Conservation (phyloP, 2,797 vertebrate species). For the Phaenicophaeus curvirostris region DNA sequence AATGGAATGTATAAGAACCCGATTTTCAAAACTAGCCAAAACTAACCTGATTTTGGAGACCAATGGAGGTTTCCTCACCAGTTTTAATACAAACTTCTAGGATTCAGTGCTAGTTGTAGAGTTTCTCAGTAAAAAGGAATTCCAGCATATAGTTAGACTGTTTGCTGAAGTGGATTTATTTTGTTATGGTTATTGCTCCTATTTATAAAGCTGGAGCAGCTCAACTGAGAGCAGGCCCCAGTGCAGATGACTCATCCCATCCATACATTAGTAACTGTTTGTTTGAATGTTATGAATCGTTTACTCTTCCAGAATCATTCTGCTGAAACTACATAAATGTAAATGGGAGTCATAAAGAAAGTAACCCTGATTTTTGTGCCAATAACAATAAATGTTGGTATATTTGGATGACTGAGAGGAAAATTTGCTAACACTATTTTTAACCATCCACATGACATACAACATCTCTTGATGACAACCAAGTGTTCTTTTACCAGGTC, state of each 20-base stretch:
- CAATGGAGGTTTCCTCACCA: background rate
- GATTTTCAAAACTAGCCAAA: background rate
- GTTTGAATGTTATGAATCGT: background rate
- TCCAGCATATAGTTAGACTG: background rate
- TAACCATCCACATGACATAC: background rate
- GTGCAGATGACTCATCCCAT: background rate
- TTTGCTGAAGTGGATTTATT: background rate
- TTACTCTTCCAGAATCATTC: background rate
- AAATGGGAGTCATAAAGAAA: background rate
- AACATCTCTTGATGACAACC: background rate
- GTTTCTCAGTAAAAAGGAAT: background rate
- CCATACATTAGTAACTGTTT: background rate
- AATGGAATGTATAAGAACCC: background rate
- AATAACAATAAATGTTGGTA: background rate
- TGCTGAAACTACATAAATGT: background rate
- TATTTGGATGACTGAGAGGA: background rate
- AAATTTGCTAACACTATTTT: background rate
- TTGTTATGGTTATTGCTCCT: background rate
- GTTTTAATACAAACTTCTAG: background rate
- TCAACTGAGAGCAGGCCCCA: background rate
- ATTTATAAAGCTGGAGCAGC: background rate
- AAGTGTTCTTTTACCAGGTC: background rate
- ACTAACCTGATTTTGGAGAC: background rate
- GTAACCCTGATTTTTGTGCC: background rate
- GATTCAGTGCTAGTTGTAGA: background rate